Conservation (phyloP, 2,113 vertebrate genomes). For the Neotragus pygmaeus region DNA sequence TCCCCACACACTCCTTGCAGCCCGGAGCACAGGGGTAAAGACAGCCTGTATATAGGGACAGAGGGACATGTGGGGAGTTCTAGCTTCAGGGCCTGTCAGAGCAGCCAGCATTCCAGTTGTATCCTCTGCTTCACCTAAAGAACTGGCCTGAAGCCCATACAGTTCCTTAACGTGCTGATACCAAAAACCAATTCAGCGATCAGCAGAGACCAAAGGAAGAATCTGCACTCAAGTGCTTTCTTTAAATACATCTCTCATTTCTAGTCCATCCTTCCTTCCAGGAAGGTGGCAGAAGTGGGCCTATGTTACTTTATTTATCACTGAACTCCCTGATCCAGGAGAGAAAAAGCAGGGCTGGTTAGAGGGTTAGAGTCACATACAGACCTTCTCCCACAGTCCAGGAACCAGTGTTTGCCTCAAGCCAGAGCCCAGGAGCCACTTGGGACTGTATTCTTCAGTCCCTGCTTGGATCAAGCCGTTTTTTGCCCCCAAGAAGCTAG, state of each 20-base stretch:
- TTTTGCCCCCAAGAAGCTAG: not conserved
- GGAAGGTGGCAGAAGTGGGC: not conserved
- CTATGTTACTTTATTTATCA: not conserved
- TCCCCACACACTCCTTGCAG: not conserved
- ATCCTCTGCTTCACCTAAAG: not conserved
- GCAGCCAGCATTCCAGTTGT: not conserved
- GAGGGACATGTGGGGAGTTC: no score
- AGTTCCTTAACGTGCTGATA: not conserved
- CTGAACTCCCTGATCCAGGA: not conserved
- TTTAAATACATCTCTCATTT: not conserved
- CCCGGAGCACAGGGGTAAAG: not conserved
- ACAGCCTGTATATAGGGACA: accelerated
- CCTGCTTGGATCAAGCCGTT: not conserved
- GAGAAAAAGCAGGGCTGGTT: not conserved
- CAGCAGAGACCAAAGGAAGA: not conserved
- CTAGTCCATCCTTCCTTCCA: not conserved
- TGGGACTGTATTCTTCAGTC: not conserved
- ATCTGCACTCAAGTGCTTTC: not conserved
- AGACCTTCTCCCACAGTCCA: not conserved
- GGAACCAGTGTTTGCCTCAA: not conserved
- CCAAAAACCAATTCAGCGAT: not conserved
- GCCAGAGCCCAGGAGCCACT: accelerated
- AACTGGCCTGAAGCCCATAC: not conserved
- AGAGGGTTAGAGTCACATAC: not conserved
- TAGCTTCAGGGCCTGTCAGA: not conserved